Evolutionary conservation across 37 sponge, comb jelly and placozoan species (phyloP).

Genomic region (Dysidea cf. avara): DNA sequence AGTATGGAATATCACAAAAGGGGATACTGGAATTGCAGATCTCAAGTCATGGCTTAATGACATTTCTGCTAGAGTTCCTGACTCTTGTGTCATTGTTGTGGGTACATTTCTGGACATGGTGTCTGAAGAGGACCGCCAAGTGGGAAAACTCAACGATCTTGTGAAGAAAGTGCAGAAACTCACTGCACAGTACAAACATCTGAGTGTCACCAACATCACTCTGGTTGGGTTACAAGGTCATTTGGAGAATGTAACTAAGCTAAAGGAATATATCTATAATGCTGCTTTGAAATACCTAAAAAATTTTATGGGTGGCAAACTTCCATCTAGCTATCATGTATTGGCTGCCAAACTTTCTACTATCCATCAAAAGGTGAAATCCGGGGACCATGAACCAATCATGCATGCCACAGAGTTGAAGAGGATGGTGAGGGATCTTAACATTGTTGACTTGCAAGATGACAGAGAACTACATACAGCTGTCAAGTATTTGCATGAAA

Average conservation of each 20-base stretch:
- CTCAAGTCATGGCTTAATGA: conserved; percentile 90
- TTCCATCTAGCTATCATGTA: conserved; percentile 87
- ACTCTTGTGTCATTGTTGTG: conserved; percentile 80
- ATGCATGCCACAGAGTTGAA: conserved; percentile 39
- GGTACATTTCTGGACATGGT: conserved; percentile 88
- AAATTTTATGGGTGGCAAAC: conserved; percentile 71
- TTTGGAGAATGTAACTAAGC: conserved; percentile 59
- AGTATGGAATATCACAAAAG: conserved; percentile 78
- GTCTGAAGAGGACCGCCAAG: conserved; percentile 44
- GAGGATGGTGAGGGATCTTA: neutral
- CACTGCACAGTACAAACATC: conserved; percentile 50
- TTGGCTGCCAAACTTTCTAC: conserved; percentile 65
- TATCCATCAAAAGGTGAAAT: conserved; percentile 60
- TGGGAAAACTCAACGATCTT: conserved; percentile 31
- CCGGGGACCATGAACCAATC: conserved; percentile 59
- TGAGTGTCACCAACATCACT: conserved; percentile 58
- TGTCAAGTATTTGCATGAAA: neutral
- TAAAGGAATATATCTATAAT: conserved; percentile 85
- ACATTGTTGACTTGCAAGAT: neutral
- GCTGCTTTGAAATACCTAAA: conserved; percentile 56
- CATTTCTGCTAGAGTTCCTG: conserved; percentile 79
- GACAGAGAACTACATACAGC: neutral
- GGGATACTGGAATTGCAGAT: conserved; percentile 74
- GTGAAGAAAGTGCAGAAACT: conserved; percentile 47
- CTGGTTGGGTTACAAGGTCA: conserved; percentile 56